phyloP scores from a whole-genome alignment of 2,113 vertebrate genomes.

The Ornithorhynchus anatinus region DNA sequence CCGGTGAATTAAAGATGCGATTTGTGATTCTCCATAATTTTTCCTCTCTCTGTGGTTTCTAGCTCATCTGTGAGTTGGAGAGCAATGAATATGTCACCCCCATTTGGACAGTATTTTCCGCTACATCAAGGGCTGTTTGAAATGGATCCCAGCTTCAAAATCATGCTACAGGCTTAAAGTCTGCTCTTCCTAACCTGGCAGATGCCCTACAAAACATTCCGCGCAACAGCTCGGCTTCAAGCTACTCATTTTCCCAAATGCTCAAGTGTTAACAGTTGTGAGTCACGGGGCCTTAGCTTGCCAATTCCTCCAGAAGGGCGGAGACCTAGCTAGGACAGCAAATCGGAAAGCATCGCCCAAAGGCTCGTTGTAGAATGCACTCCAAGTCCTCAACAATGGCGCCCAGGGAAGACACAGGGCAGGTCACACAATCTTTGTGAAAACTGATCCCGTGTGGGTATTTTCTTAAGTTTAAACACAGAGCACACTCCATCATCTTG shows the following conservation, averaged over 20 bases:
- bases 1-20: slow-evolving; percentile 1
- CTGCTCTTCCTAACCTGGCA: slow-evolving; percentile 50
- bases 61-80: slow-evolving; percentile 15
- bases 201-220: slow-evolving; percentile 17
- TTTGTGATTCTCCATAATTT: neutral
- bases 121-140: slow-evolving; percentile 33
- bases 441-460: neutral
- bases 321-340: slow-evolving; percentile 21
- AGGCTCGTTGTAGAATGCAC: slow-evolving; percentile 5
- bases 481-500: no score
- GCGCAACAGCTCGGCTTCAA: slow-evolving; percentile 48
- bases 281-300: slow-evolving; percentile 17
- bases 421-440: neutral
- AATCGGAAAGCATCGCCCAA: neutral
- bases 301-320: neutral
- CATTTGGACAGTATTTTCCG: slow-evolving; percentile 14
- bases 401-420: neutral
- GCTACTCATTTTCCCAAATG: slow-evolving; percentile 34
- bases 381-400: slow-evolving; percentile 7
- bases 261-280: slow-evolving; percentile 33
- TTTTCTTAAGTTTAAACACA: no score
- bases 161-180: slow-evolving; percentile 39
- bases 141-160: slow-evolving; percentile 45
- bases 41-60: neutral
- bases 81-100: slow-evolving; percentile 8